A percentile compares a stretch with the other conserved stretches of the same genome.
Evolutionary conservation across 2,888 invertebrate genomes (phyloP).

Genomic region (Trichopria drosophilae): DNA sequence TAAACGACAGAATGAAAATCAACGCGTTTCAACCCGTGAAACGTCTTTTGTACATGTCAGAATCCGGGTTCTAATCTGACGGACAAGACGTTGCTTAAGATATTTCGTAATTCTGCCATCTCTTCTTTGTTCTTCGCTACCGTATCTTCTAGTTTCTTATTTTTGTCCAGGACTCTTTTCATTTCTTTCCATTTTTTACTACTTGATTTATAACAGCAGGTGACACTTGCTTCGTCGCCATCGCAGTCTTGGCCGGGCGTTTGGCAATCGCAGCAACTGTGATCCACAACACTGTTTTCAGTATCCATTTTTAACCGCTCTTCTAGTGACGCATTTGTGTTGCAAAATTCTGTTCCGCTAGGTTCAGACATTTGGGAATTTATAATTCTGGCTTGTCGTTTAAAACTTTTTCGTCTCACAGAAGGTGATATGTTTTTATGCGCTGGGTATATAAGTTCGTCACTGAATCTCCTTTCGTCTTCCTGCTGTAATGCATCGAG

Average conservation of each 20-base stretch:
- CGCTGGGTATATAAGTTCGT: conserved; percentile 34
- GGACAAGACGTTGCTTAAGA: conserved; percentile 47
- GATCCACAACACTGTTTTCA: conserved; percentile 14
- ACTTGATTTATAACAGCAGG: conserved; percentile 40
- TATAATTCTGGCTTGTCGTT: conserved; percentile 46
- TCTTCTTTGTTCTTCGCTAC: conserved; percentile 46
- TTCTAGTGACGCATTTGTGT: conserved; percentile 5
- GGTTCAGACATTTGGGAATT: neutral
- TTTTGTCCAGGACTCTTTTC: conserved; percentile 45
- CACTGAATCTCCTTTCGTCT: conserved; percentile 46
- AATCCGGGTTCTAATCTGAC: conserved; percentile 54
- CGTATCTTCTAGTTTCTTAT: conserved; percentile 46
- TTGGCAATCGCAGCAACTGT: too few relatives aligned
- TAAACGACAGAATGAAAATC: too few relatives aligned
- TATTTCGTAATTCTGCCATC: conserved; percentile 47
- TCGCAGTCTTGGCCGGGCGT: too few relatives aligned
- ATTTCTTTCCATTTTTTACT: conserved; percentile 43
- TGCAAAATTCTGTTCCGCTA: neutral
- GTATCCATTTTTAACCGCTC: conserved; percentile 16
- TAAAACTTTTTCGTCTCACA: conserved; percentile 44
- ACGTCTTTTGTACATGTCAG: too few relatives aligned
- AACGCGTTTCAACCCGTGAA: too few relatives aligned
- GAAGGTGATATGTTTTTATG: conserved; percentile 13
- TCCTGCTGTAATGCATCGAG: conserved; percentile 20
- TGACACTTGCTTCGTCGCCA: too few relatives aligned